Evolutionary conservation across 2,797 vertebrate genomes (phyloP).

Genomic region (Lagodon rhomboides): DNA sequence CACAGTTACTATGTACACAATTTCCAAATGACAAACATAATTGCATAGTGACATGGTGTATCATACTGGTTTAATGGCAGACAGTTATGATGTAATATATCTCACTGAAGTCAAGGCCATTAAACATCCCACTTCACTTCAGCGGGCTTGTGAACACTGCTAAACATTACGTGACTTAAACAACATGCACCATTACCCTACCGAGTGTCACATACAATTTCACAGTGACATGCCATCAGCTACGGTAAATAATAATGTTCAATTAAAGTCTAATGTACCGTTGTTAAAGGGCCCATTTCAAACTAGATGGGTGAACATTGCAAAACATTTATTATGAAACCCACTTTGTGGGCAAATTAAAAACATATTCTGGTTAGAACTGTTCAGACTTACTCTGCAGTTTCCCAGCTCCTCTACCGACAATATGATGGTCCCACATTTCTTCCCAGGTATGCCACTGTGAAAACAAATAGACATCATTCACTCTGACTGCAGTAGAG

Average conservation of each 20-base stretch:
- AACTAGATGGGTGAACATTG: conserved; percentile 21
- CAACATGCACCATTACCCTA: conserved; percentile 21
- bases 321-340: conserved; percentile 34
- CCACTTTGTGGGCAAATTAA: conserved; percentile 6
- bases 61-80: conserved; percentile 50
- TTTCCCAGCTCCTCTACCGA: conserved; percentile 95
- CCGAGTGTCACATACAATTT: conserved; percentile 18
- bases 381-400: conserved; percentile 91
- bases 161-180: conserved; percentile 45
- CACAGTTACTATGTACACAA: conserved; percentile 60
- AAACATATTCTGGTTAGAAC: conserved; percentile 4
- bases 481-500: conserved; percentile 22
- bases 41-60: conserved; percentile 38
- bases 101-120: conserved; percentile 38
- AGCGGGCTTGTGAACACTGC: conserved; percentile 35
- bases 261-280: conserved; percentile 20
- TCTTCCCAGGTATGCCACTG: conserved; percentile 93
- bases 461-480: conserved; percentile 60
- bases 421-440: conserved; percentile 93
- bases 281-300: conserved; percentile 35
- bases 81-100: conserved; percentile 59
- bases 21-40: conserved; percentile 56
- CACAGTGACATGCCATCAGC: conserved; percentile 20
- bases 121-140: conserved; percentile 51
- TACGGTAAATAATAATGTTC: conserved; percentile 8